These are phyloP conservation scores for Gymnorhina tibicen DNA, from an alignment of 2,113 vertebrate genomes.

Conservation along the genomic window DNA sequence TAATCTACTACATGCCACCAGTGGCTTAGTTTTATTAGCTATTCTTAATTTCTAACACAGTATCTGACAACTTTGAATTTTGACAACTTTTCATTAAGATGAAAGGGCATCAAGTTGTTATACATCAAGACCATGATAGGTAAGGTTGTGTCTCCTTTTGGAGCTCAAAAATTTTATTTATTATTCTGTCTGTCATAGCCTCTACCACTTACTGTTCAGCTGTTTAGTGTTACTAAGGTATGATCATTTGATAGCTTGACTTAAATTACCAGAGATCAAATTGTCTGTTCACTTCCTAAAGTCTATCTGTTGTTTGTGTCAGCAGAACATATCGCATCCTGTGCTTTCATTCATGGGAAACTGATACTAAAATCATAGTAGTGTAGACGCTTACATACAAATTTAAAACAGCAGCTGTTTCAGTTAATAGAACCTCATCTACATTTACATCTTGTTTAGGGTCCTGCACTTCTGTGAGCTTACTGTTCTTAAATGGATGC, in stretches of 20 bases:
- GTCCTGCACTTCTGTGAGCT: background rate
- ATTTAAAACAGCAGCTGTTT: background rate
- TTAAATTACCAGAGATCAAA: background rate
- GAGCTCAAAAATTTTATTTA: background rate
- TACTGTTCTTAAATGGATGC: background rate
- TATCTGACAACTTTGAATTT: background rate
- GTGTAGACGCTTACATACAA: background rate
- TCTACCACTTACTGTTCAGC: background rate
- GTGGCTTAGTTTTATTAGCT: background rate
- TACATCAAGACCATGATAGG: accelerated
- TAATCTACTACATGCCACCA: background rate
- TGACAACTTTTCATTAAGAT: background rate
- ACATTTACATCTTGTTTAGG: background rate
- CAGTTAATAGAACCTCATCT: background rate
- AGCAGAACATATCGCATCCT: background rate
- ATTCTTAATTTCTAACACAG: background rate
- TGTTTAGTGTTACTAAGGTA: background rate
- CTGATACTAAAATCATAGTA: background rate
- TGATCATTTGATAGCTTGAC: background rate
- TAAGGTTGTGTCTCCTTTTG: background rate
- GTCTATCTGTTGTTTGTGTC: background rate
- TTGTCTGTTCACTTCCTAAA: background rate
- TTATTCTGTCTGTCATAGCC: background rate
- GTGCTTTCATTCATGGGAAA: background rate
- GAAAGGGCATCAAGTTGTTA: background rate